Base-by-base conservation (phyloP, 2,797 vertebrate species). In the Myotis planiceps region DNA sequence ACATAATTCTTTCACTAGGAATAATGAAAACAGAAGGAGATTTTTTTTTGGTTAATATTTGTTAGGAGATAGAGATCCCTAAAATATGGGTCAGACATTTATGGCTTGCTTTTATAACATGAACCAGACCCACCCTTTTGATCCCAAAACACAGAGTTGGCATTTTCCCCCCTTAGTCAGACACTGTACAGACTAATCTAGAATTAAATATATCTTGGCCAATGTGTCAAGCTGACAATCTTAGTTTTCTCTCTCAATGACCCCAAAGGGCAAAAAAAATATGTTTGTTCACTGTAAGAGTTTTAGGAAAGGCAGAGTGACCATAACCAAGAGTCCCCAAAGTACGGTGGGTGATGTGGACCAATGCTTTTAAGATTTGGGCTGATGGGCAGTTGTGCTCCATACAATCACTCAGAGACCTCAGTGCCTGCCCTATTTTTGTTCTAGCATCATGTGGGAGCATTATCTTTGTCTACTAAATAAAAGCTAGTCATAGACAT, bases 1-100 rank as follows among this genome's bases (percentile, higher is more conserved):
- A 60, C 37, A 85, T 88, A 92, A 92, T 95, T 91, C 72, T 94
- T 92, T 93, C 58, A 90, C 25, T 84, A 89, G 23, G 45, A 95
- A 86, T 86, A 89, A 90, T 85, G 58, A 94, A 94, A 92, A 84
- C 12, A 93, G 74, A 21, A 92, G 29, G 23, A 68, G 13, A 81
- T 81, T 65, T 93, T 42, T 39, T 69, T 63, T 68, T 14, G 13
- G 63, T 68, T 88, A 65, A 65, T 78, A 49, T 76, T 96, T 92
- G 45, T 85, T 93, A 81, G 34, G 34, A 72, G 42, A 60, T 78
- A 74, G 84, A 85, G 45, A 75, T 53, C 4, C 39, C 63, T 94
- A 92, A 92, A 97, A 82, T 63, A 63, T n/a, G 58, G 27, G 21
- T 37, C 65, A 83, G 72, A 39, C 15, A 49, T 63, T 55, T 85